Evolutionary conservation across 2,113 vertebrate species (phyloP).

Genomic region (Silurus asotus): DNA sequence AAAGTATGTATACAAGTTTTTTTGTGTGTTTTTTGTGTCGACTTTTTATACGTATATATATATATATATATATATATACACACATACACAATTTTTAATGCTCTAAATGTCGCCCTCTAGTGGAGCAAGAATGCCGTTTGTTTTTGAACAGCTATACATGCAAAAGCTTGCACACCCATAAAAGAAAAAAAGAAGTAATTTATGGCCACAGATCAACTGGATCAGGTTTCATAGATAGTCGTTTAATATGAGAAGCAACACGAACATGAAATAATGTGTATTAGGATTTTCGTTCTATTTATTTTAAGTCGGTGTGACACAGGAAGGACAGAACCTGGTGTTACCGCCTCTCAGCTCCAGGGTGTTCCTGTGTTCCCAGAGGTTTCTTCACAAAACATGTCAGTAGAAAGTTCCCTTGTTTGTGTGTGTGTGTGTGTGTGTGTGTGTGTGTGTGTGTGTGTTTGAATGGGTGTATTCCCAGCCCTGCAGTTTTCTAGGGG

Average conservation of each 20-base stretch:
- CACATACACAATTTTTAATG: too few relatives aligned
- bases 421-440: not conserved
- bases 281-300: not conserved
- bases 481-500: not conserved
- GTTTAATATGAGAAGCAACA: not conserved
- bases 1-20: too few relatives aligned
- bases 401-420: not conserved
- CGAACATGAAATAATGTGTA: not conserved
- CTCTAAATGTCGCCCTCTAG: not conserved
- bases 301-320: not conserved
- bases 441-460: not conserved
- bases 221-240: not conserved
- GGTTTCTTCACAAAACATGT: not conserved
- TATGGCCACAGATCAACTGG: not conserved
- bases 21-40: not conserved
- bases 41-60: too few relatives aligned
- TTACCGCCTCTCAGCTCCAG: not conserved
- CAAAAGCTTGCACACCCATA: not conserved
- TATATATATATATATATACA: not conserved
- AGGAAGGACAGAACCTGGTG: not conserved
- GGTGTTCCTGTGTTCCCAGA: not conserved
- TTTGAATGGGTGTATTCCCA: not conserved
- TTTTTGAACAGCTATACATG: not conserved
- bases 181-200: not conserved
- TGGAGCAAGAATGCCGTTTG: not conserved